Evolutionary conservation across 1,140 invertebrate species (phyloP), one percentile per base, ranked within the genome.

Genomic region (Tribolium madens): DNA sequence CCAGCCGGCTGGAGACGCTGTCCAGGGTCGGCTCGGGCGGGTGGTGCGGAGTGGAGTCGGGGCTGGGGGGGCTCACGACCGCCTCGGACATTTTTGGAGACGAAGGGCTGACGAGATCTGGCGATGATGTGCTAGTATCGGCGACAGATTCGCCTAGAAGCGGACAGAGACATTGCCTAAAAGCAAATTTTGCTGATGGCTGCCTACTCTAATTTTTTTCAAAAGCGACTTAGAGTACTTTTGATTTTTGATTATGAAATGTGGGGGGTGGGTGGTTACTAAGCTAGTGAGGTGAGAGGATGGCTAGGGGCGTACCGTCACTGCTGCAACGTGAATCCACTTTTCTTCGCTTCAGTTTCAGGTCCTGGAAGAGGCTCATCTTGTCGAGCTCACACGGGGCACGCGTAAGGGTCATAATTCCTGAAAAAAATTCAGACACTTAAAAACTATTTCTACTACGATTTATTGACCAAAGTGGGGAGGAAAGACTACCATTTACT

Each of bases 281-380:
- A 64, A 64, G 57, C 57, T 64, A 64, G 21, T 33, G 14, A 14
- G 21, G n/a, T 33, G 17, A 33, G 3, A 33, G n/a, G 36, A 7
- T 42, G 36, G 36, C 36, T 10, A 42, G 36, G 36, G 21, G 36
- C 91, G 93, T 88, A 93, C 95, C 95, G 92, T 97, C 95, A 89
- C 95, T 96, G 88, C 95, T 96, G 91, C 95, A 96, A 90, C 95
- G 91, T 88, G 95, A 96, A 90, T 97, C 96, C 87, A 97, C 94
- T 92, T 97, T 97, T 90, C 95, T 93, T 90, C 96, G 92, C 92
- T 98, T 98, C 88, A 98, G 91, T 91, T 98, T 97, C 89, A 97
- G 93, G 91, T 97, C 96, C 93, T 97, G 96, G 91, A 97, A 97
- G 89, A 98, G 94, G 93, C 96, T 97, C 96, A 98, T 98, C 90